Base-by-base conservation (phyloP, 2,113 vertebrate genomes). In the Toxostoma redivivum region DNA sequence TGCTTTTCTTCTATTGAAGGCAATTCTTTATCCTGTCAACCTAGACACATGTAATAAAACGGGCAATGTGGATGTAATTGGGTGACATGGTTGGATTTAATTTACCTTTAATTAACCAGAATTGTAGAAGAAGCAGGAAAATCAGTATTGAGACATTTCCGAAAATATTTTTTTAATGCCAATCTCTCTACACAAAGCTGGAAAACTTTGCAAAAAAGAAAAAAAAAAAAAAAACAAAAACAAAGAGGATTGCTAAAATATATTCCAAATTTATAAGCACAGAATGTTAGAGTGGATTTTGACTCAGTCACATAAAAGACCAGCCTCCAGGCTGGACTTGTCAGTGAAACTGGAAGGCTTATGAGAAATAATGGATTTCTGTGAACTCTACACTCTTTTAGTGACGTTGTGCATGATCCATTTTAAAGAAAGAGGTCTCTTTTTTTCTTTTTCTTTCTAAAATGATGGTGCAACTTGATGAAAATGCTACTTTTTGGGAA, bases 1-100 rank as follows among this genome's bases (percentile, higher is more conserved):
- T 98, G 65, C 71, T 86, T 97, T 97, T 94, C 91, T 95, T 96
- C 71, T 90, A 81, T 95, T 94, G 96, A 94, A 95, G 57, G 66
- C 71, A 96, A 94, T 97, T 95, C 94, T 97, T 98, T 97, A 97
- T 97, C 94, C 93, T 98, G 90, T 96, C 97, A 97, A 11, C 77
- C 47, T 95, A 93, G 67, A 97, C 76, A 95, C 38, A 53, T 45
- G 48, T 86, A 97, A 97, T 98, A 93, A 98, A 98, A 97, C 1
- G 11, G 57, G 85, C 81, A 96, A 72, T 76, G 50, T 79, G 28
- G 60, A 91, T 94, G 35, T 96, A 97, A 97, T 97, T 97, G 96
- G 76, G 78, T 95, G 62, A 95, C 77, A 96, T 74, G 64, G 94
- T 87, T 92, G 61, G 73, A 88, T 58, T 97, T 97, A 97, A 98